phyloP scores from a whole-genome alignment of 2,113 vertebrate species.

The Murina feae region DNA sequence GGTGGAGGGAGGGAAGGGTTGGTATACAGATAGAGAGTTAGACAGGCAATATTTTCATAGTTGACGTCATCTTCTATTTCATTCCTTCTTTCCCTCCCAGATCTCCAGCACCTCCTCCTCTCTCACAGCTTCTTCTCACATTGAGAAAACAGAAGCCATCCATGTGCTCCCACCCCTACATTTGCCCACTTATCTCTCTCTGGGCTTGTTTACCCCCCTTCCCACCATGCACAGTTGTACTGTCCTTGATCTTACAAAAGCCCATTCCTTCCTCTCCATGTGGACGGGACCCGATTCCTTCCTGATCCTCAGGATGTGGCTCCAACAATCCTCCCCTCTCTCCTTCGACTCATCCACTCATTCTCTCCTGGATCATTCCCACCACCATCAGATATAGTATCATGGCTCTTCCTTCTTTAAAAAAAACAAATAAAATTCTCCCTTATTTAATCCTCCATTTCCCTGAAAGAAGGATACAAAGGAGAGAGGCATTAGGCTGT shows the following conservation, averaged over 20 bases:
- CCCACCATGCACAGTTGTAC: accelerated
- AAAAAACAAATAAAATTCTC: not conserved
- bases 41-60: not conserved
- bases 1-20: not conserved
- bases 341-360: not conserved
- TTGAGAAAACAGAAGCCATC: not conserved
- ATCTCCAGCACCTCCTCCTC: not conserved
- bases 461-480: not conserved
- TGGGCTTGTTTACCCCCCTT: not conserved
- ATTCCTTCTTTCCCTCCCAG: not conserved
- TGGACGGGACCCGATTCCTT: not conserved
- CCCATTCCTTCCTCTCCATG: not conserved
- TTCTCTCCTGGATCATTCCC: not conserved
- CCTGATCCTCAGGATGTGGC: not conserved
- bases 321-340: not conserved
- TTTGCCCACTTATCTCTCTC: not conserved
- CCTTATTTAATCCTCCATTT: not conserved
- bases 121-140: not conserved
- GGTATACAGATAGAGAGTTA: not conserved
- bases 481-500: not conserved
- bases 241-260: not conserved
- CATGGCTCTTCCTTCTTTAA: not conserved
- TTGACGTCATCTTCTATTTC: not conserved
- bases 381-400: not conserved
- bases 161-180: accelerated